Evolutionary conservation across 2,113 vertebrate genomes (phyloP).

Genomic region (Semnornis frantzii): DNA sequence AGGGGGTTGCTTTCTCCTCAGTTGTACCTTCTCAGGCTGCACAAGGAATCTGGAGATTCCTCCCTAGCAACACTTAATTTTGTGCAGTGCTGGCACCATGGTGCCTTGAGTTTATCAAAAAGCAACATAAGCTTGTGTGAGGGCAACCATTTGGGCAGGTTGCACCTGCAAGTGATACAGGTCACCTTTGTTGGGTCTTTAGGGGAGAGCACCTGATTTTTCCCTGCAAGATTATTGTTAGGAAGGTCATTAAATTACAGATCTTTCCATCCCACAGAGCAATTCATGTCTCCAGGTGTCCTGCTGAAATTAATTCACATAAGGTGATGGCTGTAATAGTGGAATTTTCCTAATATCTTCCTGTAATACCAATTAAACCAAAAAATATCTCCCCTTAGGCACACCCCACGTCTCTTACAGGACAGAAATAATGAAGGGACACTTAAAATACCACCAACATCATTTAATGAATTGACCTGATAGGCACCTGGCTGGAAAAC

Average conservation of each 20-base stretch:
- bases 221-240: neutral
- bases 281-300: neutral
- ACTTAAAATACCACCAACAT: neutral
- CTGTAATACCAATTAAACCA: neutral
- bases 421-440: neutral
- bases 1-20: neutral
- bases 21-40: neutral
- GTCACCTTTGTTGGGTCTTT: neutral
- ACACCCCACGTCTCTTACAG: neutral
- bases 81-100: neutral
- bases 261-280: neutral
- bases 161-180: neutral
- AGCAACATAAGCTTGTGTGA: neutral
- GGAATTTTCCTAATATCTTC: neutral
- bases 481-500: neutral
- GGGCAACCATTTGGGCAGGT: neutral
- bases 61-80: neutral
- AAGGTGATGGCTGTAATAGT: neutral
- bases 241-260: neutral
- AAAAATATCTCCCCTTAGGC: neutral
- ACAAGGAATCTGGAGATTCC: neutral
- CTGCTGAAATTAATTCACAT: neutral
- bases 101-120: neutral
- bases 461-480: neutral
- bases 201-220: neutral